phyloP scores from a whole-genome alignment of 2,113 vertebrate species.

The Leptodactylus fuscus region DNA sequence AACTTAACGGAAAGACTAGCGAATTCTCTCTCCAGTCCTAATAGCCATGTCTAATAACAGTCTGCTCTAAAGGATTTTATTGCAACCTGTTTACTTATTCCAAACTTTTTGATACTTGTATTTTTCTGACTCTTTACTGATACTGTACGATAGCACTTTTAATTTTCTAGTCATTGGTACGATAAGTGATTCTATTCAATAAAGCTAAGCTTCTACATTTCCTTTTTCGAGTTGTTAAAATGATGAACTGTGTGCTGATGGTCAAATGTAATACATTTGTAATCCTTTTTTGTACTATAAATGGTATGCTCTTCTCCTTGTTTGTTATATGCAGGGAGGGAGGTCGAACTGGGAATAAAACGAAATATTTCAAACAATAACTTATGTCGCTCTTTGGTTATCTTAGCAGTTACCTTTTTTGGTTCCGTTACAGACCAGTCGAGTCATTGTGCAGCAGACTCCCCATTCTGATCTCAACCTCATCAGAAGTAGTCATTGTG shows the following conservation, averaged over 20 bases:
- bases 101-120: slow-evolving; percentile 56
- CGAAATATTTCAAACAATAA: not conserved
- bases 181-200: slow-evolving; percentile 60
- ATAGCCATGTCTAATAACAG: slow-evolving; percentile 56
- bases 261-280: slow-evolving; percentile 62
- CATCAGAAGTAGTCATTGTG: too few species aligned
- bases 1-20: slow-evolving; percentile 57
- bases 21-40: slow-evolving; percentile 50
- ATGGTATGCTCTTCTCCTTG: slow-evolving; percentile 50
- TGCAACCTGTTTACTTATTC: slow-evolving; percentile 60
- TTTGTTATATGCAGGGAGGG: slow-evolving; percentile 48
- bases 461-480: too few species aligned
- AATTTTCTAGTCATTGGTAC: slow-evolving; percentile 64
- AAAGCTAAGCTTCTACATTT: slow-evolving; percentile 64
- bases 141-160: slow-evolving; percentile 63
- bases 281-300: slow-evolving; percentile 58
- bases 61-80: slow-evolving; percentile 63
- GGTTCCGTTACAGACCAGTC: too few species aligned
- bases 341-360: slow-evolving; percentile 36
- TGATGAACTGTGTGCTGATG: slow-evolving; percentile 57
- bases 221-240: slow-evolving; percentile 60
- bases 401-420: too few species aligned
- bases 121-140: slow-evolving; percentile 61
- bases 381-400: not conserved
- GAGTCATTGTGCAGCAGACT: too few species aligned